Percentiles rank a stretch among this genome's conserved stretches.
These are phyloP conservation scores for Pasiphila rectangulata DNA, from an alignment of 2,888 invertebrate genomes.

Conservation along the genomic window DNA sequence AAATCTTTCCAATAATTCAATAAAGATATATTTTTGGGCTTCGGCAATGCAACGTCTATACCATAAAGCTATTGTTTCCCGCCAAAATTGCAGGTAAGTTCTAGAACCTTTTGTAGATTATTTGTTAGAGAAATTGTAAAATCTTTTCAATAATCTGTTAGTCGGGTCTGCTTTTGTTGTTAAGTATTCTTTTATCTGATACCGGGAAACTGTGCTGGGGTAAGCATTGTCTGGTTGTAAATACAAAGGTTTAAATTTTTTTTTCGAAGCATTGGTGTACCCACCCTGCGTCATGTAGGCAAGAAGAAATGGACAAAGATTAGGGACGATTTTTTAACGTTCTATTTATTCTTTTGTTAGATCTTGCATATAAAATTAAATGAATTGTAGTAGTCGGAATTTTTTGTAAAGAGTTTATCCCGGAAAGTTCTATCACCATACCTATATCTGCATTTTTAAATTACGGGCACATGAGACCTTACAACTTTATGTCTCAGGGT, in stretches of 20 bases:
- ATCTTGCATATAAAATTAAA: too few relatives aligned
- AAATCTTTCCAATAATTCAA: too few relatives aligned
- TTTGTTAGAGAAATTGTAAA: conserved; percentile 4
- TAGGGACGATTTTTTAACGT: too few relatives aligned
- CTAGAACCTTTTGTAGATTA: too few relatives aligned
- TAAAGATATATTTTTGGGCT: conserved; percentile 31
- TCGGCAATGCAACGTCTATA: conserved; percentile 21
- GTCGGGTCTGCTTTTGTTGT: conserved; percentile 4
- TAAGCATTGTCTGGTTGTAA: conserved; percentile 11
- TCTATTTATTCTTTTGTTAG: too few relatives aligned
- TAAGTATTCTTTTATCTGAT: conserved; percentile 17
- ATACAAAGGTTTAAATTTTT: neutral
- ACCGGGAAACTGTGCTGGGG: conserved; percentile 15
- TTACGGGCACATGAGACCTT: too few relatives aligned
- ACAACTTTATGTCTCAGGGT: too few relatives aligned
- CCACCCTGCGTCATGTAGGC: conserved; percentile 26
- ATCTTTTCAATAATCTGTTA: conserved; percentile 17
- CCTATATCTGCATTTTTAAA: too few relatives aligned
- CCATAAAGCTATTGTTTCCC: conserved; percentile 32
- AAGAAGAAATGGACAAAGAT: too few relatives aligned
- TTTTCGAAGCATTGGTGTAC: conserved; percentile 3
- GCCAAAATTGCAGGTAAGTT: conserved; percentile 25
- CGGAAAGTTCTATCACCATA: too few relatives aligned
- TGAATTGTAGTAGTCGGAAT: too few relatives aligned
- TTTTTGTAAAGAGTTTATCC: too few relatives aligned